Evolutionary conservation across 1,140 invertebrate species (phyloP), one percentile per base, ranked within the genome.

Genomic region (Neodiprion virginianus): DNA sequence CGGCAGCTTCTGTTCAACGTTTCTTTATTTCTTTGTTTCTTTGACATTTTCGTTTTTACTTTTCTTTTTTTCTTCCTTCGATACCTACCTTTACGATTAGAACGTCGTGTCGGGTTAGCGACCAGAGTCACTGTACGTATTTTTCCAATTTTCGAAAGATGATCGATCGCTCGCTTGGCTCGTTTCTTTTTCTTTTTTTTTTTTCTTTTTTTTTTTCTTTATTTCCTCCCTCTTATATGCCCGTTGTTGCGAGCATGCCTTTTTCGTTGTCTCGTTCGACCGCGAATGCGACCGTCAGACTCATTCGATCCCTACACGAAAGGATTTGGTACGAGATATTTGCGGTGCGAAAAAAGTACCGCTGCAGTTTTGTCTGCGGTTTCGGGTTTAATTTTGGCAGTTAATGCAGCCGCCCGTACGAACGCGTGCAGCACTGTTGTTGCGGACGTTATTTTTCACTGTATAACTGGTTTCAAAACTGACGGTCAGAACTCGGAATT

Each of bases 141-240:
- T 40, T 40, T 40, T 5, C 2, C 28, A 40, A 40, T 40, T 40
- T 40, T 40, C 28, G 5, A 40, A 40, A 40, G 28, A 40, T 73
- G 11, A 23, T 23, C 50, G 67, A 76, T 67, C 75, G 67, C 75
- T 77, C 72, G 74, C 66, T 70, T 79, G 72, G 74, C 71, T 75
- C 71, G 76, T 48, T 48, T 61, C 40, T 48, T 66, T 71, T 17
- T 14, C 69, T 8, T 40, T 50, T 70, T 74, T 49, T 40, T 12
- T 65, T 65, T 65, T 65, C 1, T 1, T 65, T 72, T 53, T 61
- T 72, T 53, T 65, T 65, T n/a, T n/a, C 61, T 12, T 23, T 74
- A 7, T 73, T 14, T 67, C n/a, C 28, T 40, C 28, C 17, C 17
- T 21, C 17, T 21, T 21, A 21, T 21, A 21, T 8, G 14, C 65